Conservation (phyloP, 2,113 vertebrate genomes). For the Melanocharis versteri region DNA sequence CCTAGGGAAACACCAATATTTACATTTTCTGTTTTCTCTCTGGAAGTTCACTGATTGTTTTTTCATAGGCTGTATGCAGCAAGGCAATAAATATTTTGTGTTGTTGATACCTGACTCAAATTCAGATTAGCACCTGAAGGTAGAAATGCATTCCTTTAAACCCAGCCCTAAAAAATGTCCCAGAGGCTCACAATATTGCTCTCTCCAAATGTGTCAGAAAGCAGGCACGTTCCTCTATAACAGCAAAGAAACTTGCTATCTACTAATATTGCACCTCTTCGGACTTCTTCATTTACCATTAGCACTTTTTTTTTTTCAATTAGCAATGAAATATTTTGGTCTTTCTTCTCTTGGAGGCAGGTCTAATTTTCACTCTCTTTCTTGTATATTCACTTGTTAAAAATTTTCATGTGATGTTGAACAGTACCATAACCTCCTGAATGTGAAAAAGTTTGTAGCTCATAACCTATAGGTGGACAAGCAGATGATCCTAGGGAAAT, state of each 20-base stretch:
- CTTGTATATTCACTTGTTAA: not conserved
- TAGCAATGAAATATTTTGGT: not conserved
- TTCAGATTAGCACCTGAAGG: not conserved
- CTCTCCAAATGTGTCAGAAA: not conserved
- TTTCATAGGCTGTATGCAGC: not conserved
- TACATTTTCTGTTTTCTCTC: not conserved
- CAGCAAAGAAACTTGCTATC: not conserved
- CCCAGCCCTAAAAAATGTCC: not conserved
- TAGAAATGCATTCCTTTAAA: not conserved
- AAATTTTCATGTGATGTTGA: not conserved
- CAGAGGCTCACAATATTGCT: not conserved
- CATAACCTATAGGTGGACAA: not conserved
- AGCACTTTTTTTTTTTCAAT: not conserved
- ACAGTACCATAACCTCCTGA: not conserved
- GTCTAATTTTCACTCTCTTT: slow-evolving; percentile 25
- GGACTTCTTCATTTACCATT: not conserved
- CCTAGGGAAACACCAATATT: not conserved
- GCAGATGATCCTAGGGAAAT: not conserved
- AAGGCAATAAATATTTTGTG: not conserved
- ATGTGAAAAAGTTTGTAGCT: not conserved
- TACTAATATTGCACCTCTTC: not conserved
- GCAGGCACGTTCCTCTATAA: not conserved
- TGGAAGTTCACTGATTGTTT: not conserved
- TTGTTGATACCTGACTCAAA: not conserved
- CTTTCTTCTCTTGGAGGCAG: slow-evolving; percentile 20